Conservation (phyloP, 2,113 vertebrate genomes). For the Vulpes lagopus region DNA sequence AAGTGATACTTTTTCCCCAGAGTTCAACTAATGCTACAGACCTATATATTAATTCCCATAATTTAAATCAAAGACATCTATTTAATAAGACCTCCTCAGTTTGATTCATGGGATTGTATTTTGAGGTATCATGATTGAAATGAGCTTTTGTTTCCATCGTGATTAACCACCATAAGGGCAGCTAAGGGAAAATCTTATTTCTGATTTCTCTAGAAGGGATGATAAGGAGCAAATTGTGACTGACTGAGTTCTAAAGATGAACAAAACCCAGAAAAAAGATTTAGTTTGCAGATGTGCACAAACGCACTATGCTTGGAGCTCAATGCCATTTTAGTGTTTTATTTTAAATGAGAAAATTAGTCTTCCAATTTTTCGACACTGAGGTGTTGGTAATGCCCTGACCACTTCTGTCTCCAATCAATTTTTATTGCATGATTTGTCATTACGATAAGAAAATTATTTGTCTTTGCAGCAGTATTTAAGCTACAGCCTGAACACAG, state of each 20-base stretch:
- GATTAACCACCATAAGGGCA: neutral
- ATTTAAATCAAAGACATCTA: neutral
- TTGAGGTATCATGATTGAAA: neutral
- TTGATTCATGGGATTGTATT: neutral
- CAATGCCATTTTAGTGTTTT: constrained; percentile 22
- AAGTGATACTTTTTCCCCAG: neutral
- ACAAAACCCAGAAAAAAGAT: neutral
- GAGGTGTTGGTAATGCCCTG: neutral
- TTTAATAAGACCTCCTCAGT: neutral
- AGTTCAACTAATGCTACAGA: neutral
- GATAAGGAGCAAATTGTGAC: neutral
- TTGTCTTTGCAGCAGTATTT: constrained; percentile 19
- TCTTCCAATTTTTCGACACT: constrained; percentile 35
- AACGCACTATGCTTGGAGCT: neutral
- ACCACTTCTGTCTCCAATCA: neutral
- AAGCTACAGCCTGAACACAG: neutral
- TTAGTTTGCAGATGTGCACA: neutral
- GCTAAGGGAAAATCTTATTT: constrained; percentile 29
- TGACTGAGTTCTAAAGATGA: constrained; percentile 34
- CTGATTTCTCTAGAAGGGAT: constrained; percentile 27
- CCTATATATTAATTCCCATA: neutral
- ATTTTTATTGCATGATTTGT: constrained; percentile 34
- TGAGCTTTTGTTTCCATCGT: neutral
- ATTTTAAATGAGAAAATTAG: constrained; percentile 41
- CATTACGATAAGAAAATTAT: neutral